A percentile compares a stretch with the other conserved stretches of the same genome.
phyloP scores from a whole-genome alignment of 1,140 invertebrate genomes.

The Calycopis cecrops region DNA sequence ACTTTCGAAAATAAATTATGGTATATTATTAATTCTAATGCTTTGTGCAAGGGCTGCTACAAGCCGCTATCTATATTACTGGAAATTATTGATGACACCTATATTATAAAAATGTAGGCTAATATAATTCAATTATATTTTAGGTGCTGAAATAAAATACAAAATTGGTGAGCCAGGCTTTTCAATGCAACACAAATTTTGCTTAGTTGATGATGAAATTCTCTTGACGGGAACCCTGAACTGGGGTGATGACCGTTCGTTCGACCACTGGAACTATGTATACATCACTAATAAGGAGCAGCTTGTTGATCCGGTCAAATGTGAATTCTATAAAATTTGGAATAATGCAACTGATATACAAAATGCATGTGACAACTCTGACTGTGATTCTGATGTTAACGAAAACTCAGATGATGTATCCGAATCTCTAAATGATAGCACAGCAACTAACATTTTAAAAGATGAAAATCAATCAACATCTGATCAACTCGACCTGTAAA shows the following conservation, averaged over 20 bases:
- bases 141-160: slow-evolving; percentile 63
- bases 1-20: too few species aligned
- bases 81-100: too few species aligned
- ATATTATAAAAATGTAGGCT: too few species aligned
- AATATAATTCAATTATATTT: slow-evolving; percentile 20
- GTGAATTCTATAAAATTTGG: slow-evolving; percentile 60
- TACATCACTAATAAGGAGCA: slow-evolving; percentile 59
- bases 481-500: too few species aligned
- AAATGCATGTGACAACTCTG: slow-evolving; percentile 31
- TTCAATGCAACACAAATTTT: slow-evolving; percentile 65
- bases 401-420: slow-evolving; percentile 30
- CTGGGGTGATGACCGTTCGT: slow-evolving; percentile 64
- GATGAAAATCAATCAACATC: too few species aligned
- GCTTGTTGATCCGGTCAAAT: slow-evolving; percentile 55
- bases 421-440: slow-evolving; percentile 16
- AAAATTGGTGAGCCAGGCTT: slow-evolving; percentile 40
- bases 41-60: too few species aligned
- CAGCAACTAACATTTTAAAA: not conserved
- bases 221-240: slow-evolving; percentile 66
- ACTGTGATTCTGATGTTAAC: slow-evolving; percentile 38
- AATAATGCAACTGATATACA: slow-evolving; percentile 36
- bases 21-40: too few species aligned
- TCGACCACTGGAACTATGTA: slow-evolving; percentile 67
- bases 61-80: too few species aligned
- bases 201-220: slow-evolving; percentile 58